phyloP scores from a whole-genome alignment of 2,888 invertebrate genomes.

The Cephonodes hylas region DNA sequence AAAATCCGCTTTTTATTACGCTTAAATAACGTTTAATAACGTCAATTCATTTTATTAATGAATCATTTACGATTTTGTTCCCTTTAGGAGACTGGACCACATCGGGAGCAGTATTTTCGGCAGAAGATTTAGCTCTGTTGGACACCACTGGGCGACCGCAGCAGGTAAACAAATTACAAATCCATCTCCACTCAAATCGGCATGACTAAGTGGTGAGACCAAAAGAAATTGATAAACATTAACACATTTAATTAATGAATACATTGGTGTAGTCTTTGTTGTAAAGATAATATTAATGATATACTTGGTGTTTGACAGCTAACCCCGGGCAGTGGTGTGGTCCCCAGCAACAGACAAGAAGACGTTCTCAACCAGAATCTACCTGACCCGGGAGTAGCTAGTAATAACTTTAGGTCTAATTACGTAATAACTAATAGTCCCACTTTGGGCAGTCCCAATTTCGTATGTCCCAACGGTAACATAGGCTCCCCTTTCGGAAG shows the following conservation, averaged over 20 bases:
- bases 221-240: too few species aligned
- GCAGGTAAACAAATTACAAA: slow-evolving; percentile 40
- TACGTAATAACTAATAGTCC: slow-evolving; percentile 69
- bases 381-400: slow-evolving; percentile 47
- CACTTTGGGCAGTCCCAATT: slow-evolving; percentile 74
- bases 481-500: slow-evolving; percentile 67
- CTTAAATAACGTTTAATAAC: not conserved
- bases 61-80: not conserved
- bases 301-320: slow-evolving; percentile 45
- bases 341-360: slow-evolving; percentile 58
- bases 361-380: slow-evolving; percentile 69
- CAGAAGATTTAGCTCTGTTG: slow-evolving; percentile 71
- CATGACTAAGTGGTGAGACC: too few species aligned
- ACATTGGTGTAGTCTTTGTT: too few species aligned
- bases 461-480: slow-evolving; percentile 75
- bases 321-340: slow-evolving; percentile 58
- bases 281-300: not conserved
- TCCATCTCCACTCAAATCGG: too few species aligned
- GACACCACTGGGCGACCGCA: slow-evolving; percentile 67
- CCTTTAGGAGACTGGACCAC: slow-evolving; percentile 69
- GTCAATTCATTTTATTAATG: not conserved
- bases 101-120: slow-evolving; percentile 74
- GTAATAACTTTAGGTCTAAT: slow-evolving; percentile 68
- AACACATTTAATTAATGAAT: too few species aligned
- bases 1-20: not conserved